Evolutionary conservation across 2,888 invertebrate species (phyloP).

Genomic region (Pollenia griseotomentosa): DNA sequence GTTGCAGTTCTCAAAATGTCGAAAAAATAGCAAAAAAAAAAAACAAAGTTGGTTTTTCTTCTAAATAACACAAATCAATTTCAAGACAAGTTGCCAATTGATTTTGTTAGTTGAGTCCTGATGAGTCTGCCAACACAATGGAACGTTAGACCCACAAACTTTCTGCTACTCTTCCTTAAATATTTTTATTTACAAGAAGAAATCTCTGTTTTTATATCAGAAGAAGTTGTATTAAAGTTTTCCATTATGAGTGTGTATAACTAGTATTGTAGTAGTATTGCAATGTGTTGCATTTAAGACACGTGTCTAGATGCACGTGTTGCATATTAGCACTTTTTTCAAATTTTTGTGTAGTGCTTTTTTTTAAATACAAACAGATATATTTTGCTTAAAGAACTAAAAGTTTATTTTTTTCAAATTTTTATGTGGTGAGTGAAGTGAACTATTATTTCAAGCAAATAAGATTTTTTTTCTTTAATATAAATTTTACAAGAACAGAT

Average conservation of each 20-base stretch:
- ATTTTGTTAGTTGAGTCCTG: constrained; percentile 58
- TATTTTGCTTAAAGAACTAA: constrained; percentile 47
- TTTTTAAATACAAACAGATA: constrained; percentile 30
- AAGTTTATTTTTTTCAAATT: constrained; percentile 3
- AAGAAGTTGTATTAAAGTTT: not conserved
- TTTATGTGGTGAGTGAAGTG: not conserved
- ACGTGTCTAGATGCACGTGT: constrained; percentile 67
- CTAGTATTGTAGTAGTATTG: no score
- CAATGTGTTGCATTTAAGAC: no score
- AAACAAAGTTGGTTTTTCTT: not conserved
- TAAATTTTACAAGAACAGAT: no score
- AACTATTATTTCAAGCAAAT: no score
- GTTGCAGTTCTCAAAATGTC: constrained; percentile 61
- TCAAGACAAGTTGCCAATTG: constrained; percentile 63
- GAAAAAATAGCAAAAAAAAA: not conserved
- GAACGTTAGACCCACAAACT: no score
- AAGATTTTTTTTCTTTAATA: no score
- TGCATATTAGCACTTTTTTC: constrained; percentile 70
- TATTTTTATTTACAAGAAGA: no score
- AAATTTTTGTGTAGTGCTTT: constrained; percentile 51
- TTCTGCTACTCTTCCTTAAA: no score
- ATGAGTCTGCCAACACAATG: constrained; percentile 11
- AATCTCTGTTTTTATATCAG: no score
- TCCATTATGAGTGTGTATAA: no score
- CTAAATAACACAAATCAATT: constrained; percentile 52